A percentile compares a stretch with the other conserved stretches of the same genome.
Evolutionary conservation across 2,113 vertebrate species (phyloP).

Genomic region (Naja naja): DNA sequence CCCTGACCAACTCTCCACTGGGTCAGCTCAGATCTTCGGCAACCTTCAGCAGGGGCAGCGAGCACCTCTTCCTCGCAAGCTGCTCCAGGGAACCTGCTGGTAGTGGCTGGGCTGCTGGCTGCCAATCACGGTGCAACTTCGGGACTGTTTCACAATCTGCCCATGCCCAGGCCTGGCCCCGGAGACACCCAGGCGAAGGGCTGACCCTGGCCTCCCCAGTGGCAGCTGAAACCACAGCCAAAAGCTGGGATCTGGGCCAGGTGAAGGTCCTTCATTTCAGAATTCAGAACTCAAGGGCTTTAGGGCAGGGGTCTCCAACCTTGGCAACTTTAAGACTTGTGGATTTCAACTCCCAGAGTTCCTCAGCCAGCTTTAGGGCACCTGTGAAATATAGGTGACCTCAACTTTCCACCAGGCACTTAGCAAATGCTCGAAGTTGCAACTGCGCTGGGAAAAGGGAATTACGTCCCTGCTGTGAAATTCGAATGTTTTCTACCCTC

Average conservation of each 20-base stretch:
- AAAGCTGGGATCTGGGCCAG: not conserved
- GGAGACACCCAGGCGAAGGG: not conserved
- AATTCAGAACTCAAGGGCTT: not conserved
- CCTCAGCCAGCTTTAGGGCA: not conserved
- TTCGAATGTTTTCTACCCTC: too few species aligned
- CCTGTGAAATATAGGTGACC: not conserved
- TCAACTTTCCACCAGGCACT: too few species aligned
- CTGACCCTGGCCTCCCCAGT: not conserved
- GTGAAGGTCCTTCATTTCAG: not conserved
- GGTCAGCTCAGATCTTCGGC: accelerated
- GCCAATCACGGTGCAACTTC: not conserved
- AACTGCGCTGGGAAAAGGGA: too few species aligned
- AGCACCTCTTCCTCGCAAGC: conserved; percentile 53
- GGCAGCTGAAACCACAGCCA: not conserved
- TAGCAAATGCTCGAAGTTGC: too few species aligned
- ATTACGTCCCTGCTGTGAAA: too few species aligned
- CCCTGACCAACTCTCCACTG: too few species aligned
- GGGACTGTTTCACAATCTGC: not conserved
- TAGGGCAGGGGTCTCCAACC: too few species aligned
- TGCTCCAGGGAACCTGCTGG: conserved; percentile 7
- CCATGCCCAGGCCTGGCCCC: too few species aligned
- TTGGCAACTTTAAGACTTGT: too few species aligned
- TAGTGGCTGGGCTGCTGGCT: accelerated
- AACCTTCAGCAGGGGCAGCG: not conserved
- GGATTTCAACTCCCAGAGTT: too few species aligned